A percentile compares a stretch with the other conserved stretches of the same genome.
Conservation (phyloP, 2,113 vertebrate genomes). For the Vulpes vulpes region DNA sequence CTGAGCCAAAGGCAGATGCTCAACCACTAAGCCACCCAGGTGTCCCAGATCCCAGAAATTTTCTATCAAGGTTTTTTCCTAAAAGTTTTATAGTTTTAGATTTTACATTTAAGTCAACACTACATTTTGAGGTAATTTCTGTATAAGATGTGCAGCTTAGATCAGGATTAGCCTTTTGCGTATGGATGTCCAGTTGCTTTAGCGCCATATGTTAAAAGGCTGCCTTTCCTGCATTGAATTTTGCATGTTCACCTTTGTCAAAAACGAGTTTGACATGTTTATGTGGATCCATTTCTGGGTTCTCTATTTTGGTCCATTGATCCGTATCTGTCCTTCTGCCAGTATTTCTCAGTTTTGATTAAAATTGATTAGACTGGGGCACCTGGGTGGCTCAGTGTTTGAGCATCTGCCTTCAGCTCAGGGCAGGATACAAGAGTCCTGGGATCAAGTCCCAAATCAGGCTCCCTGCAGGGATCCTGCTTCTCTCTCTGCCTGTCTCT, state of each 20-base stretch:
- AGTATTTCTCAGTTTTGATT: not conserved
- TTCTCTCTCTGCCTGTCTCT: too few species aligned
- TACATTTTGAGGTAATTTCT: constrained; percentile 36
- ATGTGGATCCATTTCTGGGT: not conserved
- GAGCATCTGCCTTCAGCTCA: too few species aligned
- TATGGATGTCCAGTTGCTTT: not conserved
- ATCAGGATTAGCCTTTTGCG: constrained; percentile 12
- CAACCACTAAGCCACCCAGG: too few species aligned
- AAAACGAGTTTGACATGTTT: not conserved
- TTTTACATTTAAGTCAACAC: constrained; percentile 21
- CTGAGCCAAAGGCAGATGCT: too few species aligned
- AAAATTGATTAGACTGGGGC: not conserved
- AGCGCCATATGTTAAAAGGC: not conserved
- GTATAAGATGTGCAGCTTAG: not conserved
- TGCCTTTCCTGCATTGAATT: not conserved
- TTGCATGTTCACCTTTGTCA: not conserved
- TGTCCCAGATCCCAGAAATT: not conserved
- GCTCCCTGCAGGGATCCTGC: too few species aligned
- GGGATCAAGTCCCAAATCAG: too few species aligned
- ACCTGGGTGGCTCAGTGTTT: too few species aligned
- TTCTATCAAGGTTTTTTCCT: not conserved
- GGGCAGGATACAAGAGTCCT: too few species aligned
- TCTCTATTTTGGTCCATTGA: constrained; percentile 2
- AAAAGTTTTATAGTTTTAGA: not conserved
- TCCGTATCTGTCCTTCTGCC: not conserved